Base-by-base conservation (phyloP, 2,888 invertebrate species). In the Taphrorychus bicolor region DNA sequence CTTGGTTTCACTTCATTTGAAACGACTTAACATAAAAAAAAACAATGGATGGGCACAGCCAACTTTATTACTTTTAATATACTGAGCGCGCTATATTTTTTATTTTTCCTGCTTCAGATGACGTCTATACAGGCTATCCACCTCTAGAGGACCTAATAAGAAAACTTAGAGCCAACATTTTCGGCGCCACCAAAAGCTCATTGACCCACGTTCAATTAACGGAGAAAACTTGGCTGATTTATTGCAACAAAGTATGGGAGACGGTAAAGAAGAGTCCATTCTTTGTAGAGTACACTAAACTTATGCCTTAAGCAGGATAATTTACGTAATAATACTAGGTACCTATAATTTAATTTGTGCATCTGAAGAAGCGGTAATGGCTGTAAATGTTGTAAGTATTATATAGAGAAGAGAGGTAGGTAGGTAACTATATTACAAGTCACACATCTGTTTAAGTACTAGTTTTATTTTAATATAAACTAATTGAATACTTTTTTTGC, bases 211-310 rank as follows among this genome's bases (percentile, higher is more conserved):
- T 90, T 5, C 86, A 88, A 69, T 83, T 93, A 14, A 90, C 91
- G 0, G 94, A 94, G 79, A 91, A 89, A 78, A 91, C 91, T 74
- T 94, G 94, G 94, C 88, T 91, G 78, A 89, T 92, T 72, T 94
- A 91, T 82, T 91, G 92, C 77, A 87, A 86, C 49, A 91, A 92
- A 81, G 91, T 91, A 0, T 93, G 93, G 92, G 94, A 95, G 73
- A 89, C 89, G 45, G 90, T 94, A 56, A 91, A 90, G 76, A 94
- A 94, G 76, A 93, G 92, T 77, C 89, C 90, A 48, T 88, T 94
- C 77, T 92, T 93, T 77, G 87, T 91, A 73, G 94, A 95, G 80
- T 94, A 94, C 79, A 92, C 91, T 74, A 86, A 94, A 80, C 85
- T 94, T 70, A 84, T 94, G 81, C 91, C 93, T 18, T 87, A 79